Base-by-base conservation (phyloP, 2,113 vertebrate genomes). In the Petaurus breviceps region DNA sequence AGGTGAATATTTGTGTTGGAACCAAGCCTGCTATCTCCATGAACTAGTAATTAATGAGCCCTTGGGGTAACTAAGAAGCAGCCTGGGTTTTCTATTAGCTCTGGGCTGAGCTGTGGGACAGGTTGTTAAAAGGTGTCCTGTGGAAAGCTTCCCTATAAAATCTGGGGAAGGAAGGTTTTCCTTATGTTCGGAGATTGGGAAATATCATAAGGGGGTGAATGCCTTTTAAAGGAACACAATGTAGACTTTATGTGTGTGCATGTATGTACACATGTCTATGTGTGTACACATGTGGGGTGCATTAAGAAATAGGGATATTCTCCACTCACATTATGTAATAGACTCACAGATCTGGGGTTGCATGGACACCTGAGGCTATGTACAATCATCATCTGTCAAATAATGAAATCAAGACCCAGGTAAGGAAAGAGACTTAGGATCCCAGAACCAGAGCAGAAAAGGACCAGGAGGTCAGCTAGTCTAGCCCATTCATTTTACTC, bases 41-140 rank as follows among this genome's bases (percentile, higher is more conserved):
- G 37, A 52, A 28, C 16, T n/a, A 49, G 26, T 77, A 22, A 11
- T 49, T 19, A 2, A 47, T 0, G 19, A 8, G 1, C 1, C 49
- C 23, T 1, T 16, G 7, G 0, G 68, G 10, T 23, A 9, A 1
- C 23, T 37, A 0, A 51, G 51, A 0, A 57, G 51, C 50, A 94
- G 77, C 46, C 53, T 68, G 61, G 2, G 53, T 54, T 46, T 11
- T 97, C 95, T 89, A 96, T 98, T 0, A 43, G n/a, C 95, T 98
- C 98, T 96, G 11, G 68, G 0, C 0, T 51, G 46, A 98, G 98
- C 95, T 97, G 97, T 97, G 26, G 14, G 91, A 43, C 47, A 43
- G 3, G n/a, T 5, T 57, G n/a, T 84, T 43, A 43, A n/a, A 84
- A 43, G 68, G 68, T 43, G 68, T 43, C 68, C n/a, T 2, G 19